A percentile compares a stretch with the other conserved stretches of the same genome.
Evolutionary conservation across 2,113 vertebrate genomes (phyloP).

Genomic region (Phalacrocorax aristotelis): DNA sequence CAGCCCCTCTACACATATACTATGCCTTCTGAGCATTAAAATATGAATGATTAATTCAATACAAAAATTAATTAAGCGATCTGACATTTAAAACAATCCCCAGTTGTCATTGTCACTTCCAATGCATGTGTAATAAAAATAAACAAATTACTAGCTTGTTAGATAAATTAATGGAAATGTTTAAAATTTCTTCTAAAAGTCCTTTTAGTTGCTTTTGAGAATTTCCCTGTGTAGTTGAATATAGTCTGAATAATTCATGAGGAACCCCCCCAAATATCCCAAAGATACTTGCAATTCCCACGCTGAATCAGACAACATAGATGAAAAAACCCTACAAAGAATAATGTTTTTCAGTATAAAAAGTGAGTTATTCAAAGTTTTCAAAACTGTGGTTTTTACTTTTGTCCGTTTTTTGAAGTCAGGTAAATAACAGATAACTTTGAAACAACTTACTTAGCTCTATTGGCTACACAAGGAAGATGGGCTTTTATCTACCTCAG

Average conservation of each 20-base stretch:
- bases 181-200: not conserved
- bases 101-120: not conserved
- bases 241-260: not conserved
- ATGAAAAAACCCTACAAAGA: not conserved
- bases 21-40: not conserved
- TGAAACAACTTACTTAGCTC: not conserved
- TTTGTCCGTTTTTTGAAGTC: not conserved
- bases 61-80: not conserved
- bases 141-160: conserved; percentile 32
- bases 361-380: not conserved
- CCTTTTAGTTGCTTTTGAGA: not conserved
- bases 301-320: not conserved
- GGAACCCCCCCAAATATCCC: not conserved
- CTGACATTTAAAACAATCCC: conserved; percentile 26
- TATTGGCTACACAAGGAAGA: not conserved
- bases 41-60: not conserved
- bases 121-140: not conserved
- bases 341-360: not conserved
- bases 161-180: conserved; percentile 10
- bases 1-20: not conserved
- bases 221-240: not conserved
- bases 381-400: not conserved
- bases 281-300: not conserved
- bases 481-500: not conserved
- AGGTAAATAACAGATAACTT: not conserved